phyloP scores from a whole-genome alignment of 2,888 invertebrate species.

The Pammene aurita region DNA sequence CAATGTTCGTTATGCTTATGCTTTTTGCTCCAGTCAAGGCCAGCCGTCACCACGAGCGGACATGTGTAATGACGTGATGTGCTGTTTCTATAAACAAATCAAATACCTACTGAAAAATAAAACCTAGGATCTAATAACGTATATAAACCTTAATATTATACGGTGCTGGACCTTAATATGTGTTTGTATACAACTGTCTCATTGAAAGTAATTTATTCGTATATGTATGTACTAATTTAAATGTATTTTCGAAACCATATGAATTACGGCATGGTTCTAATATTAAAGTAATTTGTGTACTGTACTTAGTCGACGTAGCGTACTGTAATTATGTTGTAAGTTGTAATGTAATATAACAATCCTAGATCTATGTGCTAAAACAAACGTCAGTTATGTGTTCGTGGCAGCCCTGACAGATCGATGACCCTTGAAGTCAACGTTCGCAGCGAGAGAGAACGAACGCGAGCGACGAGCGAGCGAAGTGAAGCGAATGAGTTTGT shows the following conservation, averaged over 20 bases:
- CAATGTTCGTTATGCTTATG: neutral
- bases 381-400: neutral
- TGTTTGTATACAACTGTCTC: too few relatives aligned
- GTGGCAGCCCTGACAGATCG: slow-evolving; percentile 40
- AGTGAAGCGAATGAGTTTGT: slow-evolving; percentile 18
- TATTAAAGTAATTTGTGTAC: too few relatives aligned
- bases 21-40: neutral
- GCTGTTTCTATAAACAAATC: neutral
- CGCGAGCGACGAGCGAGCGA: slow-evolving; percentile 25
- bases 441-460: slow-evolving; percentile 16
- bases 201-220: too few relatives aligned
- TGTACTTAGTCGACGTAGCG: too few relatives aligned
- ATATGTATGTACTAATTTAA: too few relatives aligned
- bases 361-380: neutral
- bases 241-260: too few relatives aligned
- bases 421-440: slow-evolving; percentile 36
- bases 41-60: neutral
- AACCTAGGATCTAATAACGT: neutral
- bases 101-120: neutral
- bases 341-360: too few relatives aligned
- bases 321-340: too few relatives aligned
- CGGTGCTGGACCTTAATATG: too few relatives aligned
- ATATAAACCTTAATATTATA: too few relatives aligned
- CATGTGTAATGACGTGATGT: neutral
- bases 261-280: too few relatives aligned